Base-by-base conservation (phyloP, 2,888 invertebrate species). In the Drosophila greeni region DNA sequence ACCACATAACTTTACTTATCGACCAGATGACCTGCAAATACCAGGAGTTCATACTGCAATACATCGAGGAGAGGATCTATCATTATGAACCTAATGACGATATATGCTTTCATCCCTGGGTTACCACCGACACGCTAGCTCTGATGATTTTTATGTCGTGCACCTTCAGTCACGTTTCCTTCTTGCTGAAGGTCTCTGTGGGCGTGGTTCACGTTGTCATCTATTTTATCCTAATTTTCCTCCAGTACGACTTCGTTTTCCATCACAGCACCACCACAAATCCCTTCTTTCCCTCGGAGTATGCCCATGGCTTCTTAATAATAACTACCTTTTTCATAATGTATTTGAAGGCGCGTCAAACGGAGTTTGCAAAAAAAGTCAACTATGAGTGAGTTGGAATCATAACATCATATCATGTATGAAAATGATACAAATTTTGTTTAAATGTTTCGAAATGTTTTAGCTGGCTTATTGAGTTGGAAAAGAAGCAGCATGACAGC, bases 311-410 rank as follows among this genome's bases (percentile, higher is more conserved):
- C 3, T 88, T 95, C 54, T 92, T 92, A 40, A 91, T 96, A 2
- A 85, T 92, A 0, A 92, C 94, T 64, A 91, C 95, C 34, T 92
- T 94, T 6, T 86, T 94, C 9, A 93, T 94, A 0, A 90, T 97
- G 23, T 95, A 95, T 86, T 91, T 95, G 74, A 93, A 96, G 73
- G 96, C 97, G 87, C 91, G 97, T 82, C 96, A 96, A 87, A 93
- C 95, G 18, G 97, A 97, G 86, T 96, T 95, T 76, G 93, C 96
- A 83, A 94, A 94, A 74, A 92, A 97, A 80, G 90, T 97, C 64
- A 97, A 97, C 86, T 95, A 94, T 80, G 90, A 93, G 75, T 92
- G 89, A 91, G 87, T 86, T 88, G 86, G n/a, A n/a, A n/a, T n/a
- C n/a, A n/a, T n/a, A n/a, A n/a, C n/a, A n/a, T n/a, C n/a, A n/a